These are phyloP conservation scores for Matsumyia berberina DNA, from an alignment of 2,888 invertebrate genomes.

Conservation along the genomic window DNA sequence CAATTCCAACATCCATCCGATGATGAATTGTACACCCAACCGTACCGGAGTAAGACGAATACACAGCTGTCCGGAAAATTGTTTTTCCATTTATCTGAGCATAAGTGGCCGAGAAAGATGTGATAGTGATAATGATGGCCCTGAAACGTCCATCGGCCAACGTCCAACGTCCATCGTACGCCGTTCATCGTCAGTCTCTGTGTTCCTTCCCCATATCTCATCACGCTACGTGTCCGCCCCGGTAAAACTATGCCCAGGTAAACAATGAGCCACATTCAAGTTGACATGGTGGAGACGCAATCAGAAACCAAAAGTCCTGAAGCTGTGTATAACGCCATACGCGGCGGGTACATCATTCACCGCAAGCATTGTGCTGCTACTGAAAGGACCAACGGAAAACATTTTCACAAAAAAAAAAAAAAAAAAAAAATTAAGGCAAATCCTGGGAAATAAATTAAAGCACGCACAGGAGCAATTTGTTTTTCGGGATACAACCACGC, in stretches of 20 bases:
- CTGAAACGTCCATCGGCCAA: conserved; percentile 1
- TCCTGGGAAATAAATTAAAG: conserved; percentile 74
- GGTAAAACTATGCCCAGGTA: conserved; percentile 44
- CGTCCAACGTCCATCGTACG: neutral
- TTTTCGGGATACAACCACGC: conserved; percentile 59
- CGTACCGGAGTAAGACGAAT: conserved; percentile 16
- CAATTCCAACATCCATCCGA: conserved; percentile 40
- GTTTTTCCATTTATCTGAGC: conserved; percentile 50
- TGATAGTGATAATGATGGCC: conserved; percentile 38
- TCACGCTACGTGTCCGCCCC: neutral
- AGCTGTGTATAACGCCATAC: conserved; percentile 24
- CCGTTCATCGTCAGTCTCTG: neutral
- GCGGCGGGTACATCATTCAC: conserved; percentile 39
- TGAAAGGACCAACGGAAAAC: conserved; percentile 43
- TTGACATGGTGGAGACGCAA: conserved; percentile 51
- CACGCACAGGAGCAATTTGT: conserved; percentile 74
- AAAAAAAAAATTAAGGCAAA: conserved; percentile 44
- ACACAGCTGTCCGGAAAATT: conserved; percentile 44
- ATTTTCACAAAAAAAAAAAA: neutral
- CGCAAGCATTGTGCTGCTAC: conserved; percentile 45
- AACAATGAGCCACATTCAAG: conserved; percentile 41
- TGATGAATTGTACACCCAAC: conserved; percentile 52
- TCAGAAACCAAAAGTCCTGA: conserved; percentile 52
- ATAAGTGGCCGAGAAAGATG: conserved; percentile 35
- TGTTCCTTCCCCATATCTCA: neutral